Percentiles rank a stretch among this genome's conserved stretches.
Evolutionary conservation across 2,797 vertebrate species (phyloP).

Genomic region (Pangasius djambal): DNA sequence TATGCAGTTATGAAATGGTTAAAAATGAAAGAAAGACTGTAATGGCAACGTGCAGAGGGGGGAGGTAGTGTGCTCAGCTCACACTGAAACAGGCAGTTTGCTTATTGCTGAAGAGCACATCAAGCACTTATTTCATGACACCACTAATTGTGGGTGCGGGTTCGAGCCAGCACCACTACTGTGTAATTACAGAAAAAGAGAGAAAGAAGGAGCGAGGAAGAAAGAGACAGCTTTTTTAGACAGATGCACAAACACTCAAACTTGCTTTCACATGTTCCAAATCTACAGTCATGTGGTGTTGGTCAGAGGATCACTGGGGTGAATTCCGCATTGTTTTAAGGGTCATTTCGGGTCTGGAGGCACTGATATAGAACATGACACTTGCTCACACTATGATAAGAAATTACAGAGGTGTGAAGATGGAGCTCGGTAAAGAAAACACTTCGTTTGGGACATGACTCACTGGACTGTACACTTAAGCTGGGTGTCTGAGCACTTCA

Average conservation of each 20-base stretch:
- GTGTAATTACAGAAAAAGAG: constrained; percentile 57
- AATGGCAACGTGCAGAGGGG: background rate
- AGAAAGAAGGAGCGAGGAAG: constrained; percentile 20
- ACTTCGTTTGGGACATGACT: background rate
- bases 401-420: constrained; percentile 7
- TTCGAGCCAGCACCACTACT: constrained; percentile 47
- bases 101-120: constrained; percentile 58
- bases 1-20: constrained; percentile 31
- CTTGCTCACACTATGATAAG: background rate
- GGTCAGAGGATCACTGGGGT: background rate
- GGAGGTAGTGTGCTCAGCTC: constrained; percentile 32
- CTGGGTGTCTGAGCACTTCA: constrained; percentile 41
- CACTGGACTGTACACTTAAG: constrained; percentile 21
- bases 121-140: constrained; percentile 65
- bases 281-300: constrained; percentile 28
- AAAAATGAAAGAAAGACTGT: constrained; percentile 7
- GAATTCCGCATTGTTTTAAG: background rate
- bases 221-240: constrained; percentile 13
- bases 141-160: constrained; percentile 67
- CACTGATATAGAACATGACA: background rate
- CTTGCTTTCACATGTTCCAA: constrained; percentile 56
- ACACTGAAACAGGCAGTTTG: constrained; percentile 46
- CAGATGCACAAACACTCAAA: constrained; percentile 40
- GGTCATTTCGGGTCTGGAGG: constrained; percentile 14
- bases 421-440: background rate